phyloP scores from a whole-genome alignment of 1,140 invertebrate genomes.

The Mylabris phalerata region DNA sequence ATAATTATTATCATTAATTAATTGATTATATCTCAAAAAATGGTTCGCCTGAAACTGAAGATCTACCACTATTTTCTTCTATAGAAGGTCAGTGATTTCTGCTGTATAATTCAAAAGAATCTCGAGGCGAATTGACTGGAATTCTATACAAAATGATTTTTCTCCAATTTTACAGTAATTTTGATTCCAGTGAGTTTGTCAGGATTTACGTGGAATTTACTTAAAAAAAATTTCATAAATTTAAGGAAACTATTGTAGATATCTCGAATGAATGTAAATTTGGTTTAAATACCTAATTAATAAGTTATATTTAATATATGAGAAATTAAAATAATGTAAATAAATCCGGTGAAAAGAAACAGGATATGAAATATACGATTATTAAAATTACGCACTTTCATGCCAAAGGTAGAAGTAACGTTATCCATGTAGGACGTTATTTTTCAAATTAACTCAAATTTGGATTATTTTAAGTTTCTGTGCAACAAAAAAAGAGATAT shows the following conservation, averaged over 20 bases:
- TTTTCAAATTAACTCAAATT: background rate
- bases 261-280: slow-evolving; percentile 39
- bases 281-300: slow-evolving; percentile 32
- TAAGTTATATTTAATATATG: background rate
- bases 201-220: background rate
- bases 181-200: slow-evolving; percentile 20
- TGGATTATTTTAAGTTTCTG: slow-evolving; percentile 5
- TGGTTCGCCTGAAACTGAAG: slow-evolving; percentile 3
- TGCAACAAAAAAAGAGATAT: slow-evolving; percentile 20
- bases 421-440: slow-evolving; percentile 38
- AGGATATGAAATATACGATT: slow-evolving; percentile 45
- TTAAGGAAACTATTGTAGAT: slow-evolving; percentile 31
- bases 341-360: slow-evolving; percentile 33
- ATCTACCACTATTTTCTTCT: slow-evolving; percentile 10
- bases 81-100: slow-evolving; percentile 28
- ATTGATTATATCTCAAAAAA: background rate
- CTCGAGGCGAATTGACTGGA: slow-evolving; percentile 11
- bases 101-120: background rate
- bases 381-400: slow-evolving; percentile 40
- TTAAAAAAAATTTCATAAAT: background rate
- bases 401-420: slow-evolving; percentile 42
- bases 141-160: background rate
- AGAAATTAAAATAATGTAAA: slow-evolving; percentile 28
- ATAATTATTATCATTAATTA: slow-evolving; percentile 6
- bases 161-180: background rate